A percentile compares a stretch with the other conserved stretches of the same genome.
These are phyloP conservation scores for Drosophila athabasca DNA, from an alignment of 1,140 invertebrate genomes.

Conservation along the genomic window DNA sequence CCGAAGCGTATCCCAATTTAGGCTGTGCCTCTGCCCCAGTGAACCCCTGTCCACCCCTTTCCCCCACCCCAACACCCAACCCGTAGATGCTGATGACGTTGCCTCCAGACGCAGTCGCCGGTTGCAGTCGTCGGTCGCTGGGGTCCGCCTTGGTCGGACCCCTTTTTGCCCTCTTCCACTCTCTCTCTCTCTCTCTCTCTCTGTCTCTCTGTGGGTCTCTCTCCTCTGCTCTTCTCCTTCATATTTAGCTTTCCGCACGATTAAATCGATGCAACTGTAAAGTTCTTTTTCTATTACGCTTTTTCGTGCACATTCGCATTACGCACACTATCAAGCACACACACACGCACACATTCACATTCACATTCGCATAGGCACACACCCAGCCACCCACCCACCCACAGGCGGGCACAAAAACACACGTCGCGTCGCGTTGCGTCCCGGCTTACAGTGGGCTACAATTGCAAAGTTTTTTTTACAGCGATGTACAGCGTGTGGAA, in stretches of 20 bases:
- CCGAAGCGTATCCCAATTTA: conserved; percentile 80
- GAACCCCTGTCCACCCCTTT: conserved; percentile 24
- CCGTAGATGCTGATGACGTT: conserved; percentile 29
- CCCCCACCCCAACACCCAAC: conserved; percentile 16
- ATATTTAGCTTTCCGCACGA: conserved; percentile 83
- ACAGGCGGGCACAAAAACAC: conserved; percentile 15
- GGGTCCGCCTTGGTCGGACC: neutral
- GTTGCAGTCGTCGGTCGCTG: conserved; percentile 19
- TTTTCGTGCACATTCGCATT: conserved; percentile 62
- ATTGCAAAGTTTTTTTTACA: neutral
- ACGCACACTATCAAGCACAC: conserved; percentile 55
- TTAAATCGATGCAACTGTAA: conserved; percentile 83
- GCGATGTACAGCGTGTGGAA: too few relatives aligned
- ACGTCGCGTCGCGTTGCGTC: too few relatives aligned
- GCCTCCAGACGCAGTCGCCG: conserved; percentile 67
- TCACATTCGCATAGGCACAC: conserved; percentile 3
- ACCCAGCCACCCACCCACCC: conserved; percentile 7
- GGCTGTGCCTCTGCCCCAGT: conserved; percentile 43
- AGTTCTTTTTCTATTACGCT: conserved; percentile 80
- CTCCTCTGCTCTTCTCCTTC: conserved; percentile 32
- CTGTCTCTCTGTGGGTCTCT: neutral
- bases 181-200: neutral
- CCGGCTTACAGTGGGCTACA: too few relatives aligned
- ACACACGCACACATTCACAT: conserved; percentile 29
- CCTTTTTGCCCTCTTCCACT: neutral